Evolutionary conservation across 2,797 vertebrate species (phyloP), one percentile per base, ranked within the genome.

Genomic region (Neosalanx taihuensis): DNA sequence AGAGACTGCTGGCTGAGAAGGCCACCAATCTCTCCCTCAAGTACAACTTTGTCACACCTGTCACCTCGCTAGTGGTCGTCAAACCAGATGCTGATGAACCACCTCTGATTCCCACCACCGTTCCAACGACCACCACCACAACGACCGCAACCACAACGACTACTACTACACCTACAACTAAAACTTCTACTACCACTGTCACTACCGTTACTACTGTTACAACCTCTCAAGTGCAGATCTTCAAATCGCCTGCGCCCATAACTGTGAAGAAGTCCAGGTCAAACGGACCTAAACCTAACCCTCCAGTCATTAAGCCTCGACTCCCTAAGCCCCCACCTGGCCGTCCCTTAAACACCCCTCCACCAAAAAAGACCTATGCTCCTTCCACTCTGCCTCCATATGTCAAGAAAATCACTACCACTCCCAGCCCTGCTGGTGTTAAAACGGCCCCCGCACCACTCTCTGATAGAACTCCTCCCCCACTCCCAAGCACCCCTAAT

Each of bases 41-140:
- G 76, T 94, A 95, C 71, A 95, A 94, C 81, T 96, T 96, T 73
- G 94, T 96, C 12, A 95, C 94, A 13, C 92, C 93, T 0, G 88
- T 96, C 70, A 96, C 94, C 13, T 96, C 94, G 56, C 83, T 96
- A 82, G 91, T 96, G 10, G 89, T 96, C 10, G 90, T 94, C 1
- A 93, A 93, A 71, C 94, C 93, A 2, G 93, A 93, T 60, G 83
- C 79, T n/a, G 88, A 89, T 59, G 89, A 92, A 73, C 75, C 75
- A 46, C 73, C 85, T 74, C 73, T 64, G 33, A 73, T 69, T 62
- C 73, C 87, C 15, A 81, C 85, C n/a, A 87, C 87, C 1, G 57
- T 71, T 5, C 65, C 80, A 46, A 72, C 69, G 1, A 80, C 66
- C 46, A 72, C 73, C 13, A 12, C 64, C 10, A 80, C 75, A 67